Percentiles rank a stretch among this genome's conserved stretches.
Evolutionary conservation across 1,140 invertebrate species (phyloP).

Genomic region (Caerostris darwini): DNA sequence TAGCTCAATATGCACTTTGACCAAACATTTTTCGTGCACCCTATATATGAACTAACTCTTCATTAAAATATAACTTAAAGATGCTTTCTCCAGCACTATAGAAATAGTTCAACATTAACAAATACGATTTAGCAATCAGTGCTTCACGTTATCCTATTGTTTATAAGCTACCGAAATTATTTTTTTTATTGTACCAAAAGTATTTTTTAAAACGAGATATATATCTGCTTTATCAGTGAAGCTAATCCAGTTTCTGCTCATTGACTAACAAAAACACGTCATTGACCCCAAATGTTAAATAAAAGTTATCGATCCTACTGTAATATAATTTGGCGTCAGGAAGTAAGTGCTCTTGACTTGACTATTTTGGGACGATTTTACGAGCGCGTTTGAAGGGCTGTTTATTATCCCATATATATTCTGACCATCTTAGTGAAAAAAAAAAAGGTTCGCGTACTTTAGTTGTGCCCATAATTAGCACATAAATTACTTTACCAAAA

Average conservation of each 20-base stretch:
- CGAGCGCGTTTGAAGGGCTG: not conserved
- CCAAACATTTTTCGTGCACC: too few relatives aligned
- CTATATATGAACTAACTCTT: too few relatives aligned
- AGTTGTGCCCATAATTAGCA: not conserved
- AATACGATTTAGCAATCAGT: too few relatives aligned
- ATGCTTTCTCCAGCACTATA: too few relatives aligned
- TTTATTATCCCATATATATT: slow-evolving; percentile 26
- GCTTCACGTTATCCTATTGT: too few relatives aligned
- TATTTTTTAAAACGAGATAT: too few relatives aligned
- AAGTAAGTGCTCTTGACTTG: not conserved
- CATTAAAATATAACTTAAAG: too few relatives aligned
- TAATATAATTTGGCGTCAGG: not conserved
- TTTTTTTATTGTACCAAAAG: too few relatives aligned
- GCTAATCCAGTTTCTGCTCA: not conserved
- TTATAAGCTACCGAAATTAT: too few relatives aligned
- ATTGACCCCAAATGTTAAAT: not conserved
- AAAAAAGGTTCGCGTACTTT: not conserved
- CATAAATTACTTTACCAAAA: not conserved
- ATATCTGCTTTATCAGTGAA: too few relatives aligned
- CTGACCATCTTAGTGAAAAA: not conserved
- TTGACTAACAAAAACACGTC: not conserved
- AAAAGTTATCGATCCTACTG: not conserved
- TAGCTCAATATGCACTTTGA: too few relatives aligned
- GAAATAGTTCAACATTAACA: too few relatives aligned
- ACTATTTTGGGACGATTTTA: not conserved